Base-by-base conservation (phyloP, 2,797 vertebrate species). In the Sphenopsis melanotis region DNA sequence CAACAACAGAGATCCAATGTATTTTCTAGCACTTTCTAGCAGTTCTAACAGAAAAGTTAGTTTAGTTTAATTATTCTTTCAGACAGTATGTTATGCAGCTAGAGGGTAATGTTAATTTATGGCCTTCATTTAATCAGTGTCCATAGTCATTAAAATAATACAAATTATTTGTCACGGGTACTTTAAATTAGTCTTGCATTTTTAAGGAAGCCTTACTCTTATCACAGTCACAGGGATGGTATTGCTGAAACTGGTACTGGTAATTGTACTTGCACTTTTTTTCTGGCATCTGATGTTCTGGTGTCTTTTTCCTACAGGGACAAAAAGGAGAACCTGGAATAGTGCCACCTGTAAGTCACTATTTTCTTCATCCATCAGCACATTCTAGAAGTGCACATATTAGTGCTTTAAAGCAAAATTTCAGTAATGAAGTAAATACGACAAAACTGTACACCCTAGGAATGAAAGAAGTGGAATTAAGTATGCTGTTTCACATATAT, bases 261-360 rank as follows among this genome's bases (percentile, higher is more conserved):
- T 60, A 42, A 19, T 52, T 66, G 20, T 37, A 36, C 34, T 32
- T 74, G 32, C 20, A 37, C 19, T 85, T 65, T 3, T 90, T 46
- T 68, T 52, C 68, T 84, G 34, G 12, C 42, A 6, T 61, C 44
- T 84, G 29, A 93, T 50, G 2, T 26, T 21, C 88, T 92, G 77
- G 1, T 49, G 17, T 53, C 65, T 84, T 74, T 83, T 49, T 65
- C 64, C 68, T 87, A n/a, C 84, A 99, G 99, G 99, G 99, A 91
- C 98, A 99, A 97, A 99, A 99, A 97, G 99, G 99, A 94, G 99
- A 99, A 95, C 99, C 99, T 30, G 99, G 99, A 87, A 97, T 99
- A 81, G 99, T 99, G 60, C 99, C 99, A 90, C 61, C 97, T 90
- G 99, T 99, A 98, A 98, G 99, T 99, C 60, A 18, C 17, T 71